Evolutionary conservation across 1,140 invertebrate genomes (phyloP), one percentile per base, ranked within the genome.

Genomic region (Fopius arisanus): DNA sequence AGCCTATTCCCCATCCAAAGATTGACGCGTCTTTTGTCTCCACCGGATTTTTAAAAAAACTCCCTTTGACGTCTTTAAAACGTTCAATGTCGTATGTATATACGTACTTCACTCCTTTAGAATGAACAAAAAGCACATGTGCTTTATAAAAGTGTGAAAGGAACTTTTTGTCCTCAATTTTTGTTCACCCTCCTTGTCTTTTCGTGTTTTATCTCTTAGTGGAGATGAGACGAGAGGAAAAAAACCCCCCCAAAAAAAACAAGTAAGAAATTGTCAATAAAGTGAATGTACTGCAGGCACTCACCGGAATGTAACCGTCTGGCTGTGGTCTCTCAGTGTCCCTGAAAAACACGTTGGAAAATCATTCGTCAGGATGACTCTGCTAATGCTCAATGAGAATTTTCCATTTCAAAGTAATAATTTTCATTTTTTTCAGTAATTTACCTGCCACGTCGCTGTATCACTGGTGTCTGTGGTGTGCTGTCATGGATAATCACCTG

Each of bases 401-500:
- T 65, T 33, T 14, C 14, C n/a, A 65, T 16, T n/a, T 33, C 26
- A 31, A 65, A 65, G 4, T 16, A 19, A 65, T 31, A 65, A 31
- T 5, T 2, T 31, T 65, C 28, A 31, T 31, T 2, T 16, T 65
- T 65, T 65, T 16, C 33, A 31, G 2, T 0, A 65, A 81, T 68
- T 23, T 84, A 87, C 85, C 82, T 84, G 67, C 80, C 80, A 73
- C 83, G 80, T 68, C 85, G 91, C 82, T 92, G 91, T 78, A 93
- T 92, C 70, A 92, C 89, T 37, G 91, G 91, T 77, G 90, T 89
- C 81, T 94, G 91, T 16, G 92, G 89, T 0, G 92, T 93, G 80
- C 92, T 93, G 79, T 95, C 93, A 79, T 95, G 93, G 76, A 95
- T 93, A 78, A 92, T 92, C 72, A 94, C 93, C 88, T 94, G 91